phyloP scores from a whole-genome alignment of 2,113 vertebrate genomes.

The Lepisosteus osseus region DNA sequence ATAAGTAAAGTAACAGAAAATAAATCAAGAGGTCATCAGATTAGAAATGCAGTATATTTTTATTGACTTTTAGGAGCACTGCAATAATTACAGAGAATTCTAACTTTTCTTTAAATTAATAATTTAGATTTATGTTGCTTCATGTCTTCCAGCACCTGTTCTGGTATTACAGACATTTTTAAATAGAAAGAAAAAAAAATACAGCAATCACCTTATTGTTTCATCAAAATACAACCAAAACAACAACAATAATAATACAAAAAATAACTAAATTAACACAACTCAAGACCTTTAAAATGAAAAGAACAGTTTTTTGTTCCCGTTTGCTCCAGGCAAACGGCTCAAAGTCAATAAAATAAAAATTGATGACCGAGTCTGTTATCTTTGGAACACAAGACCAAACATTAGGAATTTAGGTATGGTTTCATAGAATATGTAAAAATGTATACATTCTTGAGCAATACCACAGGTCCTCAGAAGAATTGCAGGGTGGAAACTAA shows the following conservation, averaged over 20 bases:
- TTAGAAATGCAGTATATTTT: conserved; percentile 25
- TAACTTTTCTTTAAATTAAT: conserved; percentile 49
- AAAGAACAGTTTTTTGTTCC: conserved; percentile 20
- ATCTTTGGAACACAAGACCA: too few species aligned
- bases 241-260: conserved; percentile 42
- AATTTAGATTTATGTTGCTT: conserved; percentile 49
- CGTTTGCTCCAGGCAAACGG: conserved; percentile 65
- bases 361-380: too few species aligned
- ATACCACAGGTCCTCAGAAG: too few species aligned
- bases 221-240: conserved; percentile 38
- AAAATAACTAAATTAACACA: conserved; percentile 45
- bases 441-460: too few species aligned
- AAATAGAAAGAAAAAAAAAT: conserved; percentile 33
- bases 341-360: neutral
- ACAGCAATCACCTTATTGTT: conserved; percentile 41
- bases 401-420: too few species aligned
- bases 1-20: too few species aligned
- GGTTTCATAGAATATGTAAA: too few species aligned
- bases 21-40: too few species aligned
- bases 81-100: conserved; percentile 1
- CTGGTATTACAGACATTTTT: neutral
- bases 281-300: conserved; percentile 50
- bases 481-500: too few species aligned
- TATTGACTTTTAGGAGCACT: conserved; percentile 46
- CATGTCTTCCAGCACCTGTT: conserved; percentile 56